Evolutionary conservation across 2,888 invertebrate genomes (phyloP).

Genomic region (Drosophila borealis): DNA sequence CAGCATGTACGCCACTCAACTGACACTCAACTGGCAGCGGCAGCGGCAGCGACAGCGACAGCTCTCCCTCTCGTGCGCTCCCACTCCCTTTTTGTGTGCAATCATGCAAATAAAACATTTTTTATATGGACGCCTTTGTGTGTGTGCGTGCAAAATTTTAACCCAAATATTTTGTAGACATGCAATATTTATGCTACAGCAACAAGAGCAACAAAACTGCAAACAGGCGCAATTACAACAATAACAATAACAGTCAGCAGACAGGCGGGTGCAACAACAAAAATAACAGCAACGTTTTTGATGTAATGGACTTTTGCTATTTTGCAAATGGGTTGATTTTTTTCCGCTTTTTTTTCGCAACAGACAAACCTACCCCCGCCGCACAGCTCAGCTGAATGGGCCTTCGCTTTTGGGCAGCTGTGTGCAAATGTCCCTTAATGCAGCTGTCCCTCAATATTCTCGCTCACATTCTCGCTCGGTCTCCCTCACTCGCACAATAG

Average conservation of each 20-base stretch:
- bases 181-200: constrained; percentile 71
- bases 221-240: constrained; percentile 54
- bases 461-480: constrained; percentile 1
- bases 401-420: constrained; percentile 49
- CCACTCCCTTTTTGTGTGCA: constrained; percentile 58
- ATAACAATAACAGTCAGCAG: constrained; percentile 52
- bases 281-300: constrained; percentile 36
- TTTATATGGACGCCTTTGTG: constrained; percentile 34
- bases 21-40: constrained; percentile 56
- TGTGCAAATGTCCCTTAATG: constrained; percentile 43
- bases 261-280: constrained; percentile 31
- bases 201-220: constrained; percentile 35
- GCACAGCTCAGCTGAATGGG: constrained; percentile 16
- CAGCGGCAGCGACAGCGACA: constrained; percentile 21
- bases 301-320: constrained; percentile 61
- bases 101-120: constrained; percentile 79
- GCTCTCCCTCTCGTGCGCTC: constrained; percentile 12
- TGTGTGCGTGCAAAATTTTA: constrained; percentile 69
- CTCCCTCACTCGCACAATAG: constrained; percentile 4
- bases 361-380: constrained; percentile 38
- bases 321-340: constrained; percentile 33
- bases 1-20: constrained; percentile 66
- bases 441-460: constrained; percentile 54
- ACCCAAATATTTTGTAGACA: constrained; percentile 81
- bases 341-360: constrained; percentile 16